Base-by-base conservation (phyloP, 1,140 invertebrate species). In the Drosophila asahinai region DNA sequence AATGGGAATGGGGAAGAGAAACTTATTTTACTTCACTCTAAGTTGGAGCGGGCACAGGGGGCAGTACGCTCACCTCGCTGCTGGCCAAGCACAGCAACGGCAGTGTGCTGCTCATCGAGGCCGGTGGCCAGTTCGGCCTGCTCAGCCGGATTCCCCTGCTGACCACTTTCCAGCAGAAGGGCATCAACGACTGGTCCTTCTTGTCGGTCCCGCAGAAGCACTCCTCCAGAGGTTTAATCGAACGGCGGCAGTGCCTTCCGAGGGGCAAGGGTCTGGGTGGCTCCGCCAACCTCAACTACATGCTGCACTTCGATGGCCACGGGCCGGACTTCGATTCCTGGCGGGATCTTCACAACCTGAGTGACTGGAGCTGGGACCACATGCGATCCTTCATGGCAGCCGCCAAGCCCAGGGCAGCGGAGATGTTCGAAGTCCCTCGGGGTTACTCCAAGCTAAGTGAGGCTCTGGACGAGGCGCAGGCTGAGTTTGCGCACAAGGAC, bases 11-110 rank as follows among this genome's bases (percentile, higher is more conserved):
- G 19, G 0, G 6, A 30, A 19, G 3, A 7, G 6, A 17, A 45
- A 33, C 12, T 19, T 4, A 25, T 8, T 9, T 14, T 5, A 19
- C 9, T 48, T 22, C 8, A 12, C 25, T 45, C 71, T 12, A 67
- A 96, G 96, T 98, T 65, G 97, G 97, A 14, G 97, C 96, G 22
- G 97, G 97, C 3, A 97, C 97, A 3, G 95, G 96, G 1, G 97
- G 97, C 6, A 96, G 96, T 70, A 96, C 97, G 1, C 81, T 98
- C 15, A 97, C 97, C 1, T 95, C 95, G 5, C 93, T 95, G 14
- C 93, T 96, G 22, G 95, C 95, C 5, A 95, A 95, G 81, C 93
- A 95, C 57, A 92, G 93, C 14, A 94, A 95, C 57, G 87, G 93
- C 1, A 95, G 94, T 30, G 95, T 97, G 2, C 86, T 97, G 36